phyloP scores from a whole-genome alignment of 2,113 vertebrate genomes.

The Aptenodytes patagonicus region DNA sequence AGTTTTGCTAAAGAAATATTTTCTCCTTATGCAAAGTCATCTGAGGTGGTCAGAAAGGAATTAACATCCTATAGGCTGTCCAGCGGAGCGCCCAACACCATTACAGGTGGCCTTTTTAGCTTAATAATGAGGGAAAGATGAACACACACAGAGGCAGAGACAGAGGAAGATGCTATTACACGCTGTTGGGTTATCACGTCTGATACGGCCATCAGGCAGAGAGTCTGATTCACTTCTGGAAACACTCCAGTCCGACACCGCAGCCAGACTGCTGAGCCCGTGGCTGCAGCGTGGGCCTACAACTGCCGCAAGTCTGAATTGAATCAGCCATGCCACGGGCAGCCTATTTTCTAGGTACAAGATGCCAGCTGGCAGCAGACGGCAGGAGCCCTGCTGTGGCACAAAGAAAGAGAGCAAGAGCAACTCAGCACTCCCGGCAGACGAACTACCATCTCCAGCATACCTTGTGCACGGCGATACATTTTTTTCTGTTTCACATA shows the following conservation, averaged over 20 bases:
- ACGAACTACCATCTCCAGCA: background rate
- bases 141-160: background rate
- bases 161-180: background rate
- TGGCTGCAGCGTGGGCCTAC: background rate
- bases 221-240: background rate
- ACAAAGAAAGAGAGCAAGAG: background rate
- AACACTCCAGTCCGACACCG: accelerated
- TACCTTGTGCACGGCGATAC: background rate
- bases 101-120: background rate
- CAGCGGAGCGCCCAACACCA: background rate
- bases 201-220: background rate
- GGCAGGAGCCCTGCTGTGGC: background rate
- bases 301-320: background rate
- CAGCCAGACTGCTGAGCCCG: background rate
- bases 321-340: background rate
- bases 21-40: background rate
- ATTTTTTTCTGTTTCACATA: background rate
- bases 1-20: background rate
- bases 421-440: background rate
- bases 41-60: background rate
- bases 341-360: background rate
- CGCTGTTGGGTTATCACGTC: background rate
- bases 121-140: background rate
- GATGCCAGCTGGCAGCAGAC: background rate
- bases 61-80: background rate